Base-by-base conservation (phyloP, 2,797 vertebrate species). In the Tenualosa thibaudeaui region DNA sequence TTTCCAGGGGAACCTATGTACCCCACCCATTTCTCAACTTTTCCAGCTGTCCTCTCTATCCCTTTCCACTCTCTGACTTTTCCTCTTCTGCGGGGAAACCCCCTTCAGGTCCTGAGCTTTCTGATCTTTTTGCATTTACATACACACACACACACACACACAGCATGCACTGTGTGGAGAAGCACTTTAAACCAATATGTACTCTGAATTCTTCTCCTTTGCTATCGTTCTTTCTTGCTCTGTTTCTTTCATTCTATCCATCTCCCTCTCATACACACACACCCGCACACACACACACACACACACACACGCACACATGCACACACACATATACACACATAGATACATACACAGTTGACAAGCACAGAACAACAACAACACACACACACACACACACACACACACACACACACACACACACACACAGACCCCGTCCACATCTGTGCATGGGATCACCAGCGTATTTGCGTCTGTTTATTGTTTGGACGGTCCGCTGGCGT, bases 401-500 rank as follows among this genome's bases (percentile, higher is more conserved):
- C 22, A 5, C n/a, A 26, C 46, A 81, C 81, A 81, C 24, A 71
- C 26, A 37, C 65, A 68, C 65, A 31, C 65, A 75, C 37, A 78
- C 71, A 78, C 37, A 78, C 37, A 60, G 86, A 90, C 82, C 85
- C 65, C 49, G n/a, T 81, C 65, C 85, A 78, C 71, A 78, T 78
- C 71, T 78, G 71, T 78, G 71, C 40, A 78, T 78, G 71, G 71
- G 71, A 78, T 78, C 37, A 78, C 15, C 40, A 12, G 12, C 3
- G 71, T 78, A 17, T n/a, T 43, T 78, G 71, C 40, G 40, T 46
- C 46, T 78, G 71, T 78, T 78, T 78, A 46, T 78, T 46, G 71
- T 78, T 46, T 78, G 71, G 71, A 78, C 19, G 71, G 71, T 46
- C 17, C 17, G 40, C 71, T 46, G 40, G 71, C 15, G 37, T 46